These are phyloP conservation scores for Diadromus collaris DNA, from an alignment of 2,888 invertebrate species.

Conservation along the genomic window DNA sequence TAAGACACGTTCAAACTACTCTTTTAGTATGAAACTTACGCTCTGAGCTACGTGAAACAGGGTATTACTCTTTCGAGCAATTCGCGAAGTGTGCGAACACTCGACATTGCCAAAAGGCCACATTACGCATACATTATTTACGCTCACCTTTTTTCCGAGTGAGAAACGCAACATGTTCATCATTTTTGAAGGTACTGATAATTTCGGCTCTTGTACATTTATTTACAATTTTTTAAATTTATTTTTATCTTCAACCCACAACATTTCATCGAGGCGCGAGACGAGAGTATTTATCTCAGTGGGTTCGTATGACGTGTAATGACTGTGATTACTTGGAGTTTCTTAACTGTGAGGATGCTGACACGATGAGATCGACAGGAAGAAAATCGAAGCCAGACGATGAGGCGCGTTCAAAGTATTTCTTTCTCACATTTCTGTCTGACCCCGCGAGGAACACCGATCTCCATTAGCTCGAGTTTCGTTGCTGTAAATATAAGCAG, in stretches of 20 bases:
- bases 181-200: not conserved
- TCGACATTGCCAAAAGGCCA: not conserved
- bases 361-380: not conserved
- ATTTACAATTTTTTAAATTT: not conserved
- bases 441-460: conserved; percentile 8
- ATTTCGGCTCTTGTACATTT: not conserved
- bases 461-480: conserved; percentile 30
- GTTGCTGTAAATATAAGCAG: not conserved
- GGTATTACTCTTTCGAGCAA: not conserved
- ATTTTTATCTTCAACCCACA: not conserved
- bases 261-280: conserved; percentile 15
- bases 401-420: conserved; percentile 22
- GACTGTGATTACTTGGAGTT: conserved; percentile 42
- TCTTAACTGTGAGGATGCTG: conserved; percentile 22
- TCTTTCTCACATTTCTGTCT: conserved; percentile 28
- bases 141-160: not conserved
- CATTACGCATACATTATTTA: conserved; percentile 18
- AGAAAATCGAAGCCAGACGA: conserved; percentile 4
- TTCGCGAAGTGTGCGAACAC: not conserved
- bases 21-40: conserved; percentile 21
- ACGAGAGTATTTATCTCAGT: conserved; percentile 25
- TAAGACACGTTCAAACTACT: conserved; percentile 23
- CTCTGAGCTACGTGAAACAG: not conserved
- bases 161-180: not conserved
- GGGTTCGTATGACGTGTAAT: conserved; percentile 31